Base-by-base conservation (phyloP, 2,113 vertebrate species). In the Mustelus asterias region DNA sequence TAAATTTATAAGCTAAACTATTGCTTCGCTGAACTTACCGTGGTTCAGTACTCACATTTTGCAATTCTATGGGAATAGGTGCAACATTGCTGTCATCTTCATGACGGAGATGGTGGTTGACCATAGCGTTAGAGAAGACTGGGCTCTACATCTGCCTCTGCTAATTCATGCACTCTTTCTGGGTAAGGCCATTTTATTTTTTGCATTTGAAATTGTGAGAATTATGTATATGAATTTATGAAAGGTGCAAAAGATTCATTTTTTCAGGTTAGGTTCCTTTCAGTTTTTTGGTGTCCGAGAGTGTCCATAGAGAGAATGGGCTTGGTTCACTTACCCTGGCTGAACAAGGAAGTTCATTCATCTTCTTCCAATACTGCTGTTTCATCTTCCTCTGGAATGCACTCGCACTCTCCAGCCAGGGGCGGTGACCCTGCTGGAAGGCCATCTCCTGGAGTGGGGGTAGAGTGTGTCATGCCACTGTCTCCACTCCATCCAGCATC, bases 51-150 rank as follows among this genome's bases (percentile, higher is more conserved):
- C 0, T 96, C 92, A 96, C 54, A 96, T 93, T n/a, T 69, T 95
- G 18, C 96, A 83, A 0, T 97, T 97, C 96, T 89, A 2, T 96
- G 96, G 94, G 78, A 96, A 94, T 96, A 99, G 99, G 97, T 99
- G 99, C 96, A 99, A 99, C 96, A 99, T 99, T 96, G 99, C 99
- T 65, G 99, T 99, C 96, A 99, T 99, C 96, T 99, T 99, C 96
- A 99, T 99, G 99, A 99, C 99, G 14, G 99, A 99, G 97, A 99
- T 99, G 99, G 99, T 99, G 96, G 99, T 99, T 96, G 99, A 99
- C 97, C 99, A 99, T 97, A 99, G 99, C 60, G 98, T 99, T 96
- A 98, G 99, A 97, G 99, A 99, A 96, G 99, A 99, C 96, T 99
- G 99, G 99, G 99, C 99, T 60, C 97, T 99, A 69, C 99, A 99